Conservation (phyloP, 1,140 invertebrate species). For the Polyergus mexicanus region DNA sequence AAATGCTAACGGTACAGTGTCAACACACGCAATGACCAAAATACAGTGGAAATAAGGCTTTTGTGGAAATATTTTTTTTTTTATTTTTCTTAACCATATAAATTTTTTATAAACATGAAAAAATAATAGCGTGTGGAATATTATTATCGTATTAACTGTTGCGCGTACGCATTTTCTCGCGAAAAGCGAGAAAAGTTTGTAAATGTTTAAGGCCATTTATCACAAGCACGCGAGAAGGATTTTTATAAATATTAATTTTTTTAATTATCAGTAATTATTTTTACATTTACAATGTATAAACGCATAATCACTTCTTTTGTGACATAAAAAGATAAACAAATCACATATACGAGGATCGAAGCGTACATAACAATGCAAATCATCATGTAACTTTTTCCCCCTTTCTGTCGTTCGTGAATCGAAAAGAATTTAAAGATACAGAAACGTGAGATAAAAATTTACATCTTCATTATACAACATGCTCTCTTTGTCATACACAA, state of each 20-base stretch:
- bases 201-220: background rate
- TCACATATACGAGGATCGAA: background rate
- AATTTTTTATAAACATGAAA: conserved; percentile 11
- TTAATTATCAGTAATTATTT: conserved; percentile 18
- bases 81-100: background rate
- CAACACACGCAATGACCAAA: background rate
- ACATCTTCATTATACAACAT: background rate
- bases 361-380: background rate
- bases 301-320: conserved; percentile 7
- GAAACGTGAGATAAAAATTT: conserved; percentile 10
- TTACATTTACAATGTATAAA: conserved; percentile 17
- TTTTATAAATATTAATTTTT: conserved; percentile 23
- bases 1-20: background rate
- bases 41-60: background rate
- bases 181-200: background rate
- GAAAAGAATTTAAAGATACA: conserved; percentile 2
- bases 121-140: background rate
- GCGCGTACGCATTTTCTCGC: no score
- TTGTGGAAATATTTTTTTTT: background rate
- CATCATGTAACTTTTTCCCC: background rate
- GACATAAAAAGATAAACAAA: conserved; percentile 22
- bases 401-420: conserved; percentile 11
- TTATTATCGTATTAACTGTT: conserved; percentile 3
- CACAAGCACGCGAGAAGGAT: no score
- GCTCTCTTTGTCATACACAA: background rate